Conservation (phyloP, 53 echinoderm and acorn worm genomes). For the Arbacia lixula region DNA sequence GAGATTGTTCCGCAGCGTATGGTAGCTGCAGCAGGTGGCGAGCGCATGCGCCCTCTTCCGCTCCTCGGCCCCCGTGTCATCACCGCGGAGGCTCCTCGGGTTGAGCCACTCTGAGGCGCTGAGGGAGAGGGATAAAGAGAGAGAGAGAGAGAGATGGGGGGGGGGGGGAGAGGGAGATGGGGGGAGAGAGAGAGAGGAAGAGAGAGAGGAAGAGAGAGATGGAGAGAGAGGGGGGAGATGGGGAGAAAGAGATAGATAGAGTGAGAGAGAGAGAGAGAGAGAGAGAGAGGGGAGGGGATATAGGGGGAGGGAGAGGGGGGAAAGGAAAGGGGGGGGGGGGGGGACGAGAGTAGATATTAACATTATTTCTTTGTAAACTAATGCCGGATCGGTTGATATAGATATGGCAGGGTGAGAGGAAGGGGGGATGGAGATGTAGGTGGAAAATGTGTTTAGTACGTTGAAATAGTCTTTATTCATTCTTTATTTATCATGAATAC, state of each 20-base stretch:
- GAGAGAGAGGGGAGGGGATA: too few relatives aligned
- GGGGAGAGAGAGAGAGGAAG: background rate
- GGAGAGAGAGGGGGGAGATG: too few relatives aligned
- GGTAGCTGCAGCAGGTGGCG: conserved; percentile 17
- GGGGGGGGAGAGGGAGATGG: background rate
- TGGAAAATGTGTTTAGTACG: too few relatives aligned
- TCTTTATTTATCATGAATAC: too few relatives aligned
- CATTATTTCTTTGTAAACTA: too few relatives aligned
- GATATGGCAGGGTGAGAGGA: too few relatives aligned
- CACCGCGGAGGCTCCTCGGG: conserved; percentile 51
- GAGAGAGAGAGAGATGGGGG: background rate
- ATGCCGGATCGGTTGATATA: too few relatives aligned
- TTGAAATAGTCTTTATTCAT: too few relatives aligned
- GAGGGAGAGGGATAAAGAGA: background rate
- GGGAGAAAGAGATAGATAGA: too few relatives aligned
- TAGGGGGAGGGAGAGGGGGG: background rate
- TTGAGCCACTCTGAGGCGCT: conserved; percentile 90
- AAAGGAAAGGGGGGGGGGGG: background rate
- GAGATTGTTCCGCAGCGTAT: conserved; percentile 72
- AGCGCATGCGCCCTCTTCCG: background rate
- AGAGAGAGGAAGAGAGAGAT: background rate
- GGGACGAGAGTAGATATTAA: too few relatives aligned
- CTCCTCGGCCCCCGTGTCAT: background rate
- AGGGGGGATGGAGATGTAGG: too few relatives aligned
- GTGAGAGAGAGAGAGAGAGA: too few relatives aligned